These are phyloP conservation scores for Ennomos quercinarius DNA, from an alignment of 2,888 invertebrate genomes.

Conservation along the genomic window DNA sequence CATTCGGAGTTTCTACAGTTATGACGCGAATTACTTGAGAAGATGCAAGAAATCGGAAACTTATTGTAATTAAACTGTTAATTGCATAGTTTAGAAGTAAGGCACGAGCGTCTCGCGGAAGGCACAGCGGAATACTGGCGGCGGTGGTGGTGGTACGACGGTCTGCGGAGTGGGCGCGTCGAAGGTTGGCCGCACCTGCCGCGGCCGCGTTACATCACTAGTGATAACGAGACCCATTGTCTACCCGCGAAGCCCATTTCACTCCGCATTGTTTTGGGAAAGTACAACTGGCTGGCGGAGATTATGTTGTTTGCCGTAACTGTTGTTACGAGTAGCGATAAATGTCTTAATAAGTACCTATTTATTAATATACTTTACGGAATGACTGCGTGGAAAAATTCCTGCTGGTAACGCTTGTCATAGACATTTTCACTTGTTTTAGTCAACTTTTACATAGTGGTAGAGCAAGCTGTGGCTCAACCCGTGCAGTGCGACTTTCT, in stretches of 20 bases:
- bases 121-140: conserved; percentile 69
- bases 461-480: too few species aligned
- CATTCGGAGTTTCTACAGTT: conserved; percentile 18
- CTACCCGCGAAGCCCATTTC: conserved; percentile 24
- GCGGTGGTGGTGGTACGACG: conserved; percentile 32
- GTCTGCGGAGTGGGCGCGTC: conserved; percentile 35
- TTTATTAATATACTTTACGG: too few species aligned
- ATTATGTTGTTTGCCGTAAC: conserved; percentile 6
- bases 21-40: conserved; percentile 7
- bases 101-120: conserved; percentile 64
- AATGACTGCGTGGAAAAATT: too few species aligned
- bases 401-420: too few species aligned
- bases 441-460: too few species aligned
- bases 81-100: conserved; percentile 40
- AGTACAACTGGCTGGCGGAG: conserved; percentile 21
- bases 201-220: conserved; percentile 34
- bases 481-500: too few species aligned
- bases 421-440: too few species aligned
- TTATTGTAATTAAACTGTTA: conserved; percentile 36
- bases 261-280: conserved; percentile 19
- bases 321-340: too few species aligned
- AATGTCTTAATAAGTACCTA: too few species aligned
- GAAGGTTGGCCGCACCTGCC: conserved; percentile 34
- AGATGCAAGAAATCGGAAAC: conserved; percentile 29
- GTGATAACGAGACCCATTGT: conserved; percentile 38